phyloP scores from a whole-genome alignment of 2,888 invertebrate species.

The Micropterix aruncella region DNA sequence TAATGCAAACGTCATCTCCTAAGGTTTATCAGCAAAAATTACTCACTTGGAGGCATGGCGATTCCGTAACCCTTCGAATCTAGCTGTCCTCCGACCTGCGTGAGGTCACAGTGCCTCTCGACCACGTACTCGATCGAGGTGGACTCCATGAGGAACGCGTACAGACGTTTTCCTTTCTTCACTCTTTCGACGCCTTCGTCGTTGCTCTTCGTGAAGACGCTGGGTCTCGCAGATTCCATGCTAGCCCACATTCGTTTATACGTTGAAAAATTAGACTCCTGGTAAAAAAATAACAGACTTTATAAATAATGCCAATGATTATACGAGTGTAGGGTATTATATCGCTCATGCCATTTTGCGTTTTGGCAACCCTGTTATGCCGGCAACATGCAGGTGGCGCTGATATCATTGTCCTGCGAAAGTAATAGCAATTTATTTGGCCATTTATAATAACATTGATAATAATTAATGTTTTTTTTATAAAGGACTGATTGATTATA shows the following conservation, averaged over 20 bases:
- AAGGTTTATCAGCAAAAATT: too few relatives aligned
- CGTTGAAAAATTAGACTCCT: constrained; percentile 78
- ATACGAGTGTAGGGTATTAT: too few relatives aligned
- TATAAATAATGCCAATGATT: too few relatives aligned
- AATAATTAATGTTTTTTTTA: too few relatives aligned
- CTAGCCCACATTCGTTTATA: constrained; percentile 88
- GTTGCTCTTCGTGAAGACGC: constrained; percentile 71
- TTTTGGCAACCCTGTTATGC: too few relatives aligned
- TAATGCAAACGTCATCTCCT: too few relatives aligned
- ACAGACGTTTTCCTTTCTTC: constrained; percentile 58
- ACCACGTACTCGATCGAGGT: constrained; percentile 86
- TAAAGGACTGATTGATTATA: too few relatives aligned
- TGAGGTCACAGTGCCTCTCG: constrained; percentile 73
- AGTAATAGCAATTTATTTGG: too few relatives aligned
- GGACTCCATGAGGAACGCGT: constrained; percentile 95
- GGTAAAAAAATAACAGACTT: constrained; percentile 18
- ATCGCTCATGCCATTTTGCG: too few relatives aligned
- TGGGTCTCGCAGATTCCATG: constrained; percentile 75
- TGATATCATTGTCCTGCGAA: too few relatives aligned
- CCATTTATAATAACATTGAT: too few relatives aligned
- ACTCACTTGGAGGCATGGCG: constrained; percentile 78
- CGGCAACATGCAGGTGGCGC: too few relatives aligned
- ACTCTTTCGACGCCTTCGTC: constrained; percentile 81
- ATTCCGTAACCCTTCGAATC: constrained; percentile 89
- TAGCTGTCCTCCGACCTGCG: constrained; percentile 62